A percentile compares a stretch with the other conserved stretches of the same genome.
Evolutionary conservation across 2,113 vertebrate species (phyloP).

Genomic region (Carollia perspicillata): DNA sequence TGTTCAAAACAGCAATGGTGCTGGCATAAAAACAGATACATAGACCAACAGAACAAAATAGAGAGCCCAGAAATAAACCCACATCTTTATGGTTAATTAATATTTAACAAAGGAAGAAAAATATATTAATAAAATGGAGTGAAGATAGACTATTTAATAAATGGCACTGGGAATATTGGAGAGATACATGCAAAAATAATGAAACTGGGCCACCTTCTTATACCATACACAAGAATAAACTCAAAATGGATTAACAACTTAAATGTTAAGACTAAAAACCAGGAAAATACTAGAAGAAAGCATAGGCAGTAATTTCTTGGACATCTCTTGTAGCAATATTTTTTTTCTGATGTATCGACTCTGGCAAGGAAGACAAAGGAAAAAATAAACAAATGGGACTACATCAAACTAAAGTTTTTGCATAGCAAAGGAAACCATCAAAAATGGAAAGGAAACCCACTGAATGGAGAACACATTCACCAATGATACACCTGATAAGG

Average conservation of each 20-base stretch:
- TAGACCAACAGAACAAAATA: too few relatives aligned
- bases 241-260: neutral
- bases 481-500: neutral
- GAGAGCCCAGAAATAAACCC: too few relatives aligned
- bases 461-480: neutral
- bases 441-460: neutral
- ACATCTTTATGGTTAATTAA: neutral
- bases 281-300: neutral
- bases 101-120: neutral
- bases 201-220: neutral
- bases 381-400: neutral
- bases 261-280: neutral
- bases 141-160: neutral
- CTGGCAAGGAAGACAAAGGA: neutral
- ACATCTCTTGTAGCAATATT: neutral
- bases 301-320: neutral
- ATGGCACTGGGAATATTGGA: neutral
- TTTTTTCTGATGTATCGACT: neutral
- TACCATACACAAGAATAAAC: neutral
- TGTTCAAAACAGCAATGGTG: too few relatives aligned
- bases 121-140: neutral
- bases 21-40: too few relatives aligned
- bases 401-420: neutral
- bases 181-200: neutral
- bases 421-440: neutral